Evolutionary conservation across 2,113 vertebrate genomes (phyloP).

Genomic region (Myotis brandtii): DNA sequence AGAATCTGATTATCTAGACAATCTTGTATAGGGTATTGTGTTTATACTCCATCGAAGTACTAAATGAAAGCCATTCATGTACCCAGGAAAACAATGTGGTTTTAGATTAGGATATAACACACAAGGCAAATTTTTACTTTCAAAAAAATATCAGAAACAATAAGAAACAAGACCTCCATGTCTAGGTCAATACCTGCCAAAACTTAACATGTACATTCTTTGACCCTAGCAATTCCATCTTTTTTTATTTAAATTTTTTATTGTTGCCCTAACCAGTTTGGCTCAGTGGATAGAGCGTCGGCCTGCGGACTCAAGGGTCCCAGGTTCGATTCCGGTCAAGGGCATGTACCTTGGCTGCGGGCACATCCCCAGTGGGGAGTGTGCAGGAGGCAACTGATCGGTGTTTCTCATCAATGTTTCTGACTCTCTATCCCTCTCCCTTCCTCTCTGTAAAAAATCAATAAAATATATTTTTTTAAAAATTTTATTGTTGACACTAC

Average conservation of each 20-base stretch:
- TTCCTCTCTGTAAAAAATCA: too few relatives aligned
- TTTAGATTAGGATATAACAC: conserved; percentile 20
- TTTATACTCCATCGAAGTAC: not conserved
- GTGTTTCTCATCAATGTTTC: too few relatives aligned
- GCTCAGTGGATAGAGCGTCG: too few relatives aligned
- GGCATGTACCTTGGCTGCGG: too few relatives aligned
- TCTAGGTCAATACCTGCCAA: not conserved
- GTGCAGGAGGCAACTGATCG: too few relatives aligned
- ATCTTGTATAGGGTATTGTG: not conserved
- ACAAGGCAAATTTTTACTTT: conserved; percentile 17
- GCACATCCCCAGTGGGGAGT: too few relatives aligned
- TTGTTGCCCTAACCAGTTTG: not conserved
- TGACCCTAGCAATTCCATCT: not conserved
- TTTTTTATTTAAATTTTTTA: not conserved
- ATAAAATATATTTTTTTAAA: too few relatives aligned
- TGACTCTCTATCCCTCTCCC: too few relatives aligned
- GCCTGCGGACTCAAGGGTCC: too few relatives aligned
- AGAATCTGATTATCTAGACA: conserved; percentile 1
- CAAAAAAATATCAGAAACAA: not conserved
- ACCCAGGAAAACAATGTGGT: not conserved
- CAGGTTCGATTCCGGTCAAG: too few relatives aligned
- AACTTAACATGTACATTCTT: not conserved
- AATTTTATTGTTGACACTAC: not conserved
- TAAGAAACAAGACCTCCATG: not conserved
- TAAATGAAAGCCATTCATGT: not conserved